Evolutionary conservation across 2,797 vertebrate species (phyloP).

Genomic region (Cygnus olor): DNA sequence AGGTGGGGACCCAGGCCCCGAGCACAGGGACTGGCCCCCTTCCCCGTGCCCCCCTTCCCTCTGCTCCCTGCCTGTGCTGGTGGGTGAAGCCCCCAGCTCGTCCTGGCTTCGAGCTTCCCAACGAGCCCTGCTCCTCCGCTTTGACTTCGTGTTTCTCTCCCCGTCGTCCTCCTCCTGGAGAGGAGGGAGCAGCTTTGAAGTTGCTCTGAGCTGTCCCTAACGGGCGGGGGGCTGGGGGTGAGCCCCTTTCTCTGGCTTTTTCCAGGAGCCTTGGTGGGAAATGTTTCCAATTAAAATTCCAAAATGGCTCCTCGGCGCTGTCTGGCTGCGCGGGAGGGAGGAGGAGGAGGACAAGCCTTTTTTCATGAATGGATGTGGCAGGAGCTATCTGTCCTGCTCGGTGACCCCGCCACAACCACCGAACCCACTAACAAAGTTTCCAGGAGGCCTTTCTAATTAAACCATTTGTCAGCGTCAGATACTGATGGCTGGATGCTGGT

Average conservation of each 20-base stretch:
- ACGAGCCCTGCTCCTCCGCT: not conserved
- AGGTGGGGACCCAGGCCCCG: no score
- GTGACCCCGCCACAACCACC: conserved; percentile 27
- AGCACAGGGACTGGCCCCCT: not conserved
- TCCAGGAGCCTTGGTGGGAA: conserved; percentile 56
- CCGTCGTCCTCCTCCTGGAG: no score
- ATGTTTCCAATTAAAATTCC: conserved; percentile 91
- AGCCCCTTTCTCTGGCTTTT: conserved; percentile 12
- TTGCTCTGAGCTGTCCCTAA: not conserved
- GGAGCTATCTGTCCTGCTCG: conserved; percentile 62
- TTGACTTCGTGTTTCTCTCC: not conserved
- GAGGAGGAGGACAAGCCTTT: conserved; percentile 53
- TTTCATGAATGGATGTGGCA: conserved; percentile 87
- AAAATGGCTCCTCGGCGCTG: conserved; percentile 90
- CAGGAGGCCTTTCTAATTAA: conserved; percentile 58
- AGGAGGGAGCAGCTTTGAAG: not conserved
- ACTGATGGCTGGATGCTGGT: not conserved
- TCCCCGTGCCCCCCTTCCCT: not conserved
- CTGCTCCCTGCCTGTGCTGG: not conserved
- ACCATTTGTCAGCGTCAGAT: conserved; percentile 54
- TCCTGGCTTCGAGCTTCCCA: not conserved
- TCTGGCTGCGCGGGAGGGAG: conserved; percentile 56
- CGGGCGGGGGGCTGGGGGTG: not conserved
- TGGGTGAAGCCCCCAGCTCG: not conserved
- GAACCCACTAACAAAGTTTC: conserved; percentile 61